These are phyloP conservation scores for Tetranychus urticae DNA, from an alignment of 1,140 invertebrate genomes.

Conservation along the genomic window DNA sequence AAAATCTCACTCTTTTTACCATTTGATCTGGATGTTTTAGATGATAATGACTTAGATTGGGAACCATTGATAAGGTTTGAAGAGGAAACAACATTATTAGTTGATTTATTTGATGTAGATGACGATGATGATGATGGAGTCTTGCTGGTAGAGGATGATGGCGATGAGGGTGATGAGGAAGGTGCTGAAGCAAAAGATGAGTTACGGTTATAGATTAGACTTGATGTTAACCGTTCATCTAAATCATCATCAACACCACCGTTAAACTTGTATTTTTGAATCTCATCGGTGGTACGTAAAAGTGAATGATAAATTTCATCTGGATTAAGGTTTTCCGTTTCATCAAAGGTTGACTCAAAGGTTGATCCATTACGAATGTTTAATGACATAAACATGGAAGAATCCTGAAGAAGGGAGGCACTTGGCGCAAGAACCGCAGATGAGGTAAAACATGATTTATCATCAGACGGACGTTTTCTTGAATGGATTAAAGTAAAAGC, in stretches of 20 bases:
- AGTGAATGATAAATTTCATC: constrained; percentile 62
- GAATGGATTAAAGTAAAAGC: neutral
- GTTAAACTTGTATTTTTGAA: constrained; percentile 53
- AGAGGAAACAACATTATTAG: no score
- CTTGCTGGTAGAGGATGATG: neutral
- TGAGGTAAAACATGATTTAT: neutral
- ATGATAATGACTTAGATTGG: no score
- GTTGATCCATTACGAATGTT: neutral
- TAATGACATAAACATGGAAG: neutral
- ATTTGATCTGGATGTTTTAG: no score
- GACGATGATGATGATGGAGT: no score
- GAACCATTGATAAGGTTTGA: no score
- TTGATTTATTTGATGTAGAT: no score
- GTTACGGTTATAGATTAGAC: neutral
- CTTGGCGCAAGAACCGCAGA: neutral
- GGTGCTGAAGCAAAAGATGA: no score
- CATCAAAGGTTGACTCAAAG: constrained; percentile 15
- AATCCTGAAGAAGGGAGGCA: neutral
- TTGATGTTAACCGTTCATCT: neutral
- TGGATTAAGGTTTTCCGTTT: constrained; percentile 44
- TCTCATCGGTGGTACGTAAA: constrained; percentile 69
- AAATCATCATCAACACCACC: neutral
- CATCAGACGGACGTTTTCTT: neutral
- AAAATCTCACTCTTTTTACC: no score
- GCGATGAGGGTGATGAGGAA: no score